Base-by-base conservation (phyloP, 1,140 invertebrate species). In the Solenopsis fugax region DNA sequence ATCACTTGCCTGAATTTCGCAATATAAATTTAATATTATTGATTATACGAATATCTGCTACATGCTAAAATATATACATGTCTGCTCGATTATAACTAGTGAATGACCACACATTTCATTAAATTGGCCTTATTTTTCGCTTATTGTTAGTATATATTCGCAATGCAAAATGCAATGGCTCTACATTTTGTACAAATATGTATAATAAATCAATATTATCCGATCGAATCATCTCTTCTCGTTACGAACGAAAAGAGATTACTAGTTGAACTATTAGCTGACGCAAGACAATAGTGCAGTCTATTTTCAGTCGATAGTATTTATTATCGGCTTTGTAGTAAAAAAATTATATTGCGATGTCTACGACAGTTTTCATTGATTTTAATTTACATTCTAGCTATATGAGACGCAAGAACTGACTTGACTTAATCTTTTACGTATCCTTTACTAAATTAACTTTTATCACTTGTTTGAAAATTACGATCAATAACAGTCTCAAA, bases 121-220 rank as follows among this genome's bases (percentile, higher is more conserved):
- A 67, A 80, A 80, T 65, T 80, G 21, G 18, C n/a, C 4, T 52
- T 41, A 80, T 67, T 54, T 54, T 50, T n/a, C 41, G 9, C n/a
- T 58, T 24, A n/a, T n/a, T n/a, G n/a, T n/a, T n/a, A 41, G 16
- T 16, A 62, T 4, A 77, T 48, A 45, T n/a, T 48, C 45, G 29
- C 29, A 29, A 29, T 29, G 29, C 2, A 29, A 29, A n/a, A 77
- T 62, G 18, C 41, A 29, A 29, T 21, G 29, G 52, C 5, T 29
- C 29, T 29, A 29, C 29, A 29, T 29, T 29, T 29, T 2, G 29
- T 2, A 29, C 29, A 29, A 29, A 29, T 29, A n/a, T n/a, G n/a
- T n/a, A 29, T 29, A 29, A 29, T 29, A 29, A 29, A 29, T 76
- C 21, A 76, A 24, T 10, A 7, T 54, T 80, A 80, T 67, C 9